A percentile compares a stretch with the other conserved stretches of the same genome.
Conservation (phyloP, 2,888 invertebrate species). For the Drosophila prostipennis region DNA sequence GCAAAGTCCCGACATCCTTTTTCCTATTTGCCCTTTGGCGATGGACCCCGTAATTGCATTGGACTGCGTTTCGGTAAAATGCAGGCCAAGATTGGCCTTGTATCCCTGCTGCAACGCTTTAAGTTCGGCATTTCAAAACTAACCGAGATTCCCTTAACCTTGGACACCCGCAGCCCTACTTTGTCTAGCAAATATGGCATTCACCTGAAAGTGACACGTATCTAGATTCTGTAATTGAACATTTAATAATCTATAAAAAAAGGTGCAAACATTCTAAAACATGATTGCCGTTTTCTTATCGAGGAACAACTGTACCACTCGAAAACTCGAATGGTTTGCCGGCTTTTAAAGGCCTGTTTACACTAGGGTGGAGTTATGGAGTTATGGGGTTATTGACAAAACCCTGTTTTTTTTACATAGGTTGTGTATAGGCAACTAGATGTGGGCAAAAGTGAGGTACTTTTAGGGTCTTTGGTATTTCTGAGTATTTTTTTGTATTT, state of each 20-base stretch:
- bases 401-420: too few relatives aligned
- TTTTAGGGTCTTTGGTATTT: too few relatives aligned
- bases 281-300: too few relatives aligned
- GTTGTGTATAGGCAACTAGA: too few relatives aligned
- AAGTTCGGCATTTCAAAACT: slow-evolving; percentile 46
- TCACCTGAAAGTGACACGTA: slow-evolving; percentile 53
- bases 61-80: slow-evolving; percentile 81
- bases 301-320: too few relatives aligned
- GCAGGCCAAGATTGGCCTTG: slow-evolving; percentile 75
- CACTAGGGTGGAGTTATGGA: too few relatives aligned
- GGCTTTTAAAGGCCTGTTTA: too few relatives aligned
- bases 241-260: too few relatives aligned
- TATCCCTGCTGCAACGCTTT: slow-evolving; percentile 47
- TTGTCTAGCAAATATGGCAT: slow-evolving; percentile 46
- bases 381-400: too few relatives aligned
- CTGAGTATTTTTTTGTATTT: too few relatives aligned
- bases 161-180: slow-evolving; percentile 25
- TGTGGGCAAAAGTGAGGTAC: too few relatives aligned
- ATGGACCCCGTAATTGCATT: slow-evolving; percentile 81
- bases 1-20: slow-evolving; percentile 82
- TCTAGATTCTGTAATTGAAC: background rate
- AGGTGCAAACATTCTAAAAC: background rate
- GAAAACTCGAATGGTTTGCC: too few relatives aligned
- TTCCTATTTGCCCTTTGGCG: slow-evolving; percentile 79
- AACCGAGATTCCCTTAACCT: slow-evolving; percentile 48